Conservation (phyloP, 2,888 invertebrate species). For the Eumerus sabulonum region DNA sequence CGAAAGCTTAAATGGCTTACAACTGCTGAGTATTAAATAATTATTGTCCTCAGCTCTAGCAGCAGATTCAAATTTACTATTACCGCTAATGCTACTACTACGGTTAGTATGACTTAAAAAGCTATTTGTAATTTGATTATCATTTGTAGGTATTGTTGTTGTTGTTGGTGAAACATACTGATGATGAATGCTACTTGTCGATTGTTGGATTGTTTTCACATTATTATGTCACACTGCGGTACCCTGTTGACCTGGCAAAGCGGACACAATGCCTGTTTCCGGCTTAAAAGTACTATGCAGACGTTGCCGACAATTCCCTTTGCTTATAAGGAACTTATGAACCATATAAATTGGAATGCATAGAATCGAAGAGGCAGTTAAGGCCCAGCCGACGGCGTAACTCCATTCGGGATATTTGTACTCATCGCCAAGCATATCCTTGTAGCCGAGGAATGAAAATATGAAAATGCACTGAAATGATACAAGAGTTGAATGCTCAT, state of each 20-base stretch:
- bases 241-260: conserved; percentile 77
- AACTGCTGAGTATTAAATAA: conserved; percentile 77
- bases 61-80: conserved; percentile 48
- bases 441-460: conserved; percentile 89
- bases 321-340: conserved; percentile 86
- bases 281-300: conserved; percentile 74
- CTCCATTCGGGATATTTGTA: conserved; percentile 91
- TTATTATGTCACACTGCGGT: conserved; percentile 79
- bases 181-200: conserved; percentile 49
- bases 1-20: conserved; percentile 77
- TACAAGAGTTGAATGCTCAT: not conserved
- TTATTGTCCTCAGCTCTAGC: conserved; percentile 77
- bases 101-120: conserved; percentile 46
- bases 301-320: conserved; percentile 80
- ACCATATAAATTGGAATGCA: conserved; percentile 92
- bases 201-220: conserved; percentile 59
- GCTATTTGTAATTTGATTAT: conserved; percentile 55
- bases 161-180: conserved; percentile 62
- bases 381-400: conserved; percentile 87
- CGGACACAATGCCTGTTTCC: conserved; percentile 74
- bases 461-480: conserved; percentile 86
- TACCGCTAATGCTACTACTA: conserved; percentile 54
- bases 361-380: conserved; percentile 91
- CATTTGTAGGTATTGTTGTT: conserved; percentile 46
- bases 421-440: conserved; percentile 87